phyloP scores from a whole-genome alignment of 2,888 invertebrate species.

The Eudemis profundana region DNA sequence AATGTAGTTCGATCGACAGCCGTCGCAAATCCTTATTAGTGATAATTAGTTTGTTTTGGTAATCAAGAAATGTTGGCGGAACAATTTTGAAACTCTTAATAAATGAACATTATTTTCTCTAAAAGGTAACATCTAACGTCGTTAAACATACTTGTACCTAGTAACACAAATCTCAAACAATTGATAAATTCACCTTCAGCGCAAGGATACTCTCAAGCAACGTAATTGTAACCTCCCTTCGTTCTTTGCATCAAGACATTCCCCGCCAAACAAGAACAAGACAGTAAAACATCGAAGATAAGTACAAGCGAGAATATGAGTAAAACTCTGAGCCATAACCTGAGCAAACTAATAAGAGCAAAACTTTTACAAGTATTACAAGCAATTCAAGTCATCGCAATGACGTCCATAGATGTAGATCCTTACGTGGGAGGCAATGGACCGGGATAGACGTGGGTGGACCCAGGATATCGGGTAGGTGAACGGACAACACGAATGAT shows the following conservation, averaged over 20 bases:
- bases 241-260: slow-evolving; percentile 22
- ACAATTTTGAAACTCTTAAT: no score
- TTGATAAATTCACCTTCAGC: slow-evolving; percentile 37
- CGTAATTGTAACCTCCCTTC: slow-evolving; percentile 19
- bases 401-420: slow-evolving; percentile 35
- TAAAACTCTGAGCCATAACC: slow-evolving; percentile 17
- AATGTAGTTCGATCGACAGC: neutral
- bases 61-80: neutral
- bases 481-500: slow-evolving; percentile 53
- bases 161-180: slow-evolving; percentile 20
- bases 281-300: slow-evolving; percentile 16
- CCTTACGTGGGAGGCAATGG: slow-evolving; percentile 61
- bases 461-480: slow-evolving; percentile 37
- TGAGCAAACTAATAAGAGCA: slow-evolving; percentile 22
- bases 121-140: no score
- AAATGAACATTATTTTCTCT: no score
- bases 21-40: neutral
- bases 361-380: slow-evolving; percentile 27
- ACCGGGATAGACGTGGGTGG: slow-evolving; percentile 51
- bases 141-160: no score
- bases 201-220: slow-evolving; percentile 37
- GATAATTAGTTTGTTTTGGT: slow-evolving; percentile 2
- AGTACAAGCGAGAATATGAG: slow-evolving; percentile 4
- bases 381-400: slow-evolving; percentile 32
- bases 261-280: slow-evolving; percentile 22